Percentiles rank a stretch among this genome's conserved stretches.
phyloP scores from a whole-genome alignment of 2,888 invertebrate genomes.

The Cephus pulcher region DNA sequence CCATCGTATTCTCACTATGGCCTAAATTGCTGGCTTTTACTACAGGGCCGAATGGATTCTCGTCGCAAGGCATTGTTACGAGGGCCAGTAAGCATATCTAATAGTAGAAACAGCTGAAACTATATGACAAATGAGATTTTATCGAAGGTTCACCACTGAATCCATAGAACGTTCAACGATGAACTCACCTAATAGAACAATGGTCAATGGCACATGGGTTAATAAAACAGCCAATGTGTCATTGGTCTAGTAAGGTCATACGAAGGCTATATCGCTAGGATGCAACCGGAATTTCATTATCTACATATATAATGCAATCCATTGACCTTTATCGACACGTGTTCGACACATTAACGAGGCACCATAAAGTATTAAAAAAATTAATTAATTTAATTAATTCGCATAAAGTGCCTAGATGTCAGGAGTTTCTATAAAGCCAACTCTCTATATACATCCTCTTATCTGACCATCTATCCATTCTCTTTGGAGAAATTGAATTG shows the following conservation, averaged over 20 bases:
- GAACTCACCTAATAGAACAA: not conserved
- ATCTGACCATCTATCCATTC: not conserved
- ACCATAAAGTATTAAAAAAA: not conserved
- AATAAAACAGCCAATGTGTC: slow-evolving; percentile 14
- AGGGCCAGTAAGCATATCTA: not conserved
- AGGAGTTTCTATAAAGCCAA: not conserved
- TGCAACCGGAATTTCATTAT: not conserved
- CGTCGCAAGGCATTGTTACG: not conserved
- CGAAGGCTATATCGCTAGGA: not conserved
- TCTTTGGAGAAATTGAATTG: not conserved
- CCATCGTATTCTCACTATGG: not conserved
- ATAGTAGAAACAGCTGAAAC: not conserved
- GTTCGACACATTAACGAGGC: not conserved
- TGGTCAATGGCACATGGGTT: not conserved
- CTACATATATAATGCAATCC: not conserved
- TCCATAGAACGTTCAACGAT: not conserved
- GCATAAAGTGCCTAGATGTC: not conserved
- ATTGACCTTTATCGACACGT: not conserved
- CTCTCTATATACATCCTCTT: not conserved
- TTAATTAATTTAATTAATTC: not conserved
- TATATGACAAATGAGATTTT: not conserved
- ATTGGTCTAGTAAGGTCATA: slow-evolving; percentile 20
- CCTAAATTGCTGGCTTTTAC: not conserved
- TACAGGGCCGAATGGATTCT: not conserved
- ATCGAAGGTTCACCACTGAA: not conserved